phyloP scores from a whole-genome alignment of 2,797 vertebrate species.

The Cossypha niveicapilla region DNA sequence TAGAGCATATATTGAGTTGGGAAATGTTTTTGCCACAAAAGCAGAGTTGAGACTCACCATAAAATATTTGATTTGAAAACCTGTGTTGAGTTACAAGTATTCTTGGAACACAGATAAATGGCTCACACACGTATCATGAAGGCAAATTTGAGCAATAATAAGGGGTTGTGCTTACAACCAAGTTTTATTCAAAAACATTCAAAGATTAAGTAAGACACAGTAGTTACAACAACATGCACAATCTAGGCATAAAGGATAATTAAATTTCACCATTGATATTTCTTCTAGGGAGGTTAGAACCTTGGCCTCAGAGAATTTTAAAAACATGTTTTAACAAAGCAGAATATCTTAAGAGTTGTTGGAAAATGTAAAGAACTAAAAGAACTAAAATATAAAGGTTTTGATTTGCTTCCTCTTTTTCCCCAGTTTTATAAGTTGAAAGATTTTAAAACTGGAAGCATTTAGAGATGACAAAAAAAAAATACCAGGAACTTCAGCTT shows the following conservation, averaged over 20 bases:
- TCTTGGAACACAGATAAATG: background rate
- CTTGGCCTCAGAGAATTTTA: background rate
- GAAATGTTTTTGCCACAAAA: background rate
- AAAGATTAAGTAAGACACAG: background rate
- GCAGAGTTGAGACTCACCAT: background rate
- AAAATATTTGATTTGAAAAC: background rate
- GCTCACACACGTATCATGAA: background rate
- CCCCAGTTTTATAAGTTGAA: background rate
- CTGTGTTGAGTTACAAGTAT: background rate
- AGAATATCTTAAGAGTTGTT: background rate
- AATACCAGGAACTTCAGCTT: background rate
- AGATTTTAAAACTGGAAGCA: background rate
- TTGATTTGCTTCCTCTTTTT: background rate
- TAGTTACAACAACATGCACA: background rate
- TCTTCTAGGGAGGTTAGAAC: background rate
- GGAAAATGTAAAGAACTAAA: background rate
- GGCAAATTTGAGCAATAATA: background rate
- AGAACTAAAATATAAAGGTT: background rate
- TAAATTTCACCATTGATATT: constrained; percentile 8
- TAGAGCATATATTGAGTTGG: background rate
- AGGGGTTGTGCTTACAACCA: background rate
- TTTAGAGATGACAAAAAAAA: background rate
- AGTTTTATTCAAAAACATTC: background rate
- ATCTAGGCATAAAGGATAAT: background rate
- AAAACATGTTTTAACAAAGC: constrained; percentile 31